A percentile compares a stretch with the other conserved stretches of the same genome.
Evolutionary conservation across 2,888 invertebrate species (phyloP).

Genomic region (Orthonychiurus folsomi): DNA sequence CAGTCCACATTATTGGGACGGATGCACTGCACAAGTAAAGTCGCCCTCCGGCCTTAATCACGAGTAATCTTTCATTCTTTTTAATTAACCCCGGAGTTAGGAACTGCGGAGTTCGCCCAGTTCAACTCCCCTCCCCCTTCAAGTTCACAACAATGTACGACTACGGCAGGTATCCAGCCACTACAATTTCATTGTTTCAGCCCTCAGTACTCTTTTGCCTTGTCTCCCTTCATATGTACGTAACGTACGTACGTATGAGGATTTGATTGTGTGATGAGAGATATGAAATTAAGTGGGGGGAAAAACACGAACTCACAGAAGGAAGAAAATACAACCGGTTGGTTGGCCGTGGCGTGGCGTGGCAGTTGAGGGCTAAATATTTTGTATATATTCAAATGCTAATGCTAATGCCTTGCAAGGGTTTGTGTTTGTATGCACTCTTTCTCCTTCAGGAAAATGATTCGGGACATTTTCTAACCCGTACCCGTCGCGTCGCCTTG

Average conservation of each 20-base stretch:
- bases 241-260: neutral
- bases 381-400: slow-evolving; percentile 1
- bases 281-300: neutral
- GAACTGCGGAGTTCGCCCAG: neutral
- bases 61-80: slow-evolving; percentile 1
- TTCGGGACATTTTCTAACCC: neutral
- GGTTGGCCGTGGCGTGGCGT: too few relatives aligned
- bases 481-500: neutral
- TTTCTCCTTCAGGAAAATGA: neutral
- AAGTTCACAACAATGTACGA: neutral
- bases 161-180: neutral
- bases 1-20: neutral
- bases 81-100: neutral
- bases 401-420: too few relatives aligned
- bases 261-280: neutral
- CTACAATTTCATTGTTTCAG: neutral
- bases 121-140: neutral
- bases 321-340: neutral
- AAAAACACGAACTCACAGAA: neutral
- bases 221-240: neutral
- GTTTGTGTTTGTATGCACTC: neutral
- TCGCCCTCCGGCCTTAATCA: neutral
- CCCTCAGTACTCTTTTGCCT: too few relatives aligned
- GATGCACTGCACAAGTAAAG: neutral
- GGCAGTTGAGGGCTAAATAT: too few relatives aligned